Evolutionary conservation across 2,888 invertebrate genomes (phyloP).

Genomic region (Synergus umbraculus): DNA sequence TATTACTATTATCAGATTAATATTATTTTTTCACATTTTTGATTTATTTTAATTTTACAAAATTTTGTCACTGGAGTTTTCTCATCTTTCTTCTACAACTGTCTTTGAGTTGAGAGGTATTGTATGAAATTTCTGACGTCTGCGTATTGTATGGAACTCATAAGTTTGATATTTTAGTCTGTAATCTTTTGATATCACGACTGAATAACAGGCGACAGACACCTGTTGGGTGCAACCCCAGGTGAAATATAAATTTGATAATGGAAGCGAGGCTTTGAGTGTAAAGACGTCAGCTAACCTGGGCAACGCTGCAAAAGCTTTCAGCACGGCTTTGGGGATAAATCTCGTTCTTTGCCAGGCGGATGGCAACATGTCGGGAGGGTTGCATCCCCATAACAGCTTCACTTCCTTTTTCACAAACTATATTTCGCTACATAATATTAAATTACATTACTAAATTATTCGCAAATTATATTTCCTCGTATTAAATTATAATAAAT

Average conservation of each 20-base stretch:
- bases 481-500: not conserved
- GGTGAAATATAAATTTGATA: slow-evolving; percentile 41
- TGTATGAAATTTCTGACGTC: too few species aligned
- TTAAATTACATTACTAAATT: too few species aligned
- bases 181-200: slow-evolving; percentile 4
- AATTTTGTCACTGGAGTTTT: not conserved
- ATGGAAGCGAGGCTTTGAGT: slow-evolving; percentile 25
- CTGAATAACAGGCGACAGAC: slow-evolving; percentile 5
- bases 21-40: not conserved
- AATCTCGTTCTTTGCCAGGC: slow-evolving; percentile 25
- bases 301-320: slow-evolving; percentile 34
- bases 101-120: too few species aligned
- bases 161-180: slow-evolving; percentile 3
- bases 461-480: slow-evolving; percentile 2
- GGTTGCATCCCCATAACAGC: not conserved
- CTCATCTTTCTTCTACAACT: not conserved
- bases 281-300: slow-evolving; percentile 36
- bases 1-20: too few species aligned
- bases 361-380: not conserved
- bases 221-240: slow-evolving; percentile 31
- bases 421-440: slow-evolving; percentile 2
- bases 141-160: not conserved
- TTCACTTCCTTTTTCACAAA: slow-evolving; percentile 21
- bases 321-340: slow-evolving; percentile 36
- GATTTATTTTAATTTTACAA: not conserved